Percentiles rank a stretch among this genome's conserved stretches.
Conservation (phyloP, 1,140 invertebrate species). For the Myzus persicae region DNA sequence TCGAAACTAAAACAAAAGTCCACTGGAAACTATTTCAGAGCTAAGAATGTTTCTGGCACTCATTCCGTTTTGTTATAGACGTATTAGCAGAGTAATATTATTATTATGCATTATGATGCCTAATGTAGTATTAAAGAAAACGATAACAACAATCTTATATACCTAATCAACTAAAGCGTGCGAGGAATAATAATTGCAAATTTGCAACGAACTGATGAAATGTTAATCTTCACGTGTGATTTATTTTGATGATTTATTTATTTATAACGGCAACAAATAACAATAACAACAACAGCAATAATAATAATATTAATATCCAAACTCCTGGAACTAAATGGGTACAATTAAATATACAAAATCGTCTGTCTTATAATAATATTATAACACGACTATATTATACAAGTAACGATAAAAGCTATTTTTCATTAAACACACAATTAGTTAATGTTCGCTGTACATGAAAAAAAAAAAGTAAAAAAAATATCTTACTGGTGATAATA, state of each 20-base stretch:
- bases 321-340: neutral
- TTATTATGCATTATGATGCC: neutral
- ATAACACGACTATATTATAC: neutral
- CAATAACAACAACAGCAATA: too few species aligned
- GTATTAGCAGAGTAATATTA: neutral
- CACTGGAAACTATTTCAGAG: neutral
- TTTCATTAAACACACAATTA: neutral
- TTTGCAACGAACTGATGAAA: neutral
- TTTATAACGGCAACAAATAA: too few species aligned
- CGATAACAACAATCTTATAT: neutral
- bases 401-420: neutral
- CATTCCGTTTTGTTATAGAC: neutral
- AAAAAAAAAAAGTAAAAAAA: neutral
- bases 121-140: neutral
- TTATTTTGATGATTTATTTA: neutral
- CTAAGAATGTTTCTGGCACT: neutral
- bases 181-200: neutral
- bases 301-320: neutral
- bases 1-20: neutral
- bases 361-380: neutral
- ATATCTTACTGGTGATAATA: neutral
- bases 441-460: neutral
- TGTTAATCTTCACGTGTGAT: neutral
- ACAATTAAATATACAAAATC: neutral
- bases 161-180: neutral